Evolutionary conservation across 2,888 invertebrate species (phyloP).

Genomic region (Keiferia lycopersicella): DNA sequence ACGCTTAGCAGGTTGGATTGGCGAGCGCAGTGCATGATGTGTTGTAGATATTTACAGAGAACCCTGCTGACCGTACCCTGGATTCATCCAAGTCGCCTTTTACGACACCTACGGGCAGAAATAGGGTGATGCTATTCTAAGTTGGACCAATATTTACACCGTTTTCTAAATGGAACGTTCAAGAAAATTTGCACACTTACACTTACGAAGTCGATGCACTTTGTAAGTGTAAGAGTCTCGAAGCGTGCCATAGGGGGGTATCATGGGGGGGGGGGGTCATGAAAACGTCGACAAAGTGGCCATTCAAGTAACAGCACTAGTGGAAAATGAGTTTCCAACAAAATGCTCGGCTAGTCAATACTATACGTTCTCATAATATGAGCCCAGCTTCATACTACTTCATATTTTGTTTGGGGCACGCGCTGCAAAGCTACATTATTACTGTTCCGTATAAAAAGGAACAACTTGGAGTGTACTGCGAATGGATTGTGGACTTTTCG

Average conservation of each 20-base stretch:
- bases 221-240: not conserved
- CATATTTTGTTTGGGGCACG: conserved; percentile 21
- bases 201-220: not conserved
- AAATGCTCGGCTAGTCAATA: conserved; percentile 25
- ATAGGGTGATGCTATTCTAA: no score
- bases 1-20: no score
- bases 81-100: no score
- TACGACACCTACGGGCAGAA: no score
- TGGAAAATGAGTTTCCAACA: conserved; percentile 21
- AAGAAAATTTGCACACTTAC: not conserved
- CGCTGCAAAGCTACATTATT: conserved; percentile 4
- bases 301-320: conserved; percentile 15
- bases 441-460: not conserved
- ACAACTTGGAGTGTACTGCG: not conserved
- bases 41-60: no score
- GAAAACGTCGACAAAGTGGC: conserved; percentile 10
- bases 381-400: conserved; percentile 21
- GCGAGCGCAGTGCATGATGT: no score
- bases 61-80: no score
- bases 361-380: conserved; percentile 19
- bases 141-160: no score
- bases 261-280: no score
- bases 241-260: not conserved
- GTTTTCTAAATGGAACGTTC: no score
- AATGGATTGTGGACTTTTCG: conserved; percentile 1